phyloP scores from a whole-genome alignment of 2,888 invertebrate species.

The Chloroclysta siterata region DNA sequence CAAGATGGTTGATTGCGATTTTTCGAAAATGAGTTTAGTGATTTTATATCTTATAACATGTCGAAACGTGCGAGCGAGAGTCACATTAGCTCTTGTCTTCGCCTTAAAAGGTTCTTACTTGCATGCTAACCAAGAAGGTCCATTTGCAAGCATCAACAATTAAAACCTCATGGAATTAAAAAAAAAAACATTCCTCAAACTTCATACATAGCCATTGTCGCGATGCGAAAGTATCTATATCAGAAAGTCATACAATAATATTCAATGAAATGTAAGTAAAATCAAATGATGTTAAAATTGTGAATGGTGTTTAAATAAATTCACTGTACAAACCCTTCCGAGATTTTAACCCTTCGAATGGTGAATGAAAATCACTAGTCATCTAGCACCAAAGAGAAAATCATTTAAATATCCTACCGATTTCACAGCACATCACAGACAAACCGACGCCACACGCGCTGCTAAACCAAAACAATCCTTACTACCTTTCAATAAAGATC shows the following conservation, averaged over 20 bases:
- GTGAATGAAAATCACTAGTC: slow-evolving; percentile 29
- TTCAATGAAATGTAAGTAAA: slow-evolving; percentile 8
- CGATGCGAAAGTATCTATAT: neutral
- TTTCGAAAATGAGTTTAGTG: too few relatives aligned
- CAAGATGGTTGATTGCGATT: too few relatives aligned
- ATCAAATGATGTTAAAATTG: slow-evolving; percentile 11
- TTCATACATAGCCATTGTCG: too few relatives aligned
- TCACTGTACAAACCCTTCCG: slow-evolving; percentile 3
- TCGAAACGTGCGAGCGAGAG: too few relatives aligned
- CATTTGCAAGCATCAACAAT: too few relatives aligned
- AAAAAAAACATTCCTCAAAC: too few relatives aligned
- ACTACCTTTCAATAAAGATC: slow-evolving; percentile 44
- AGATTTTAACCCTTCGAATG: slow-evolving; percentile 26
- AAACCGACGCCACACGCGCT: slow-evolving; percentile 59
- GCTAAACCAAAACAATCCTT: slow-evolving; percentile 44
- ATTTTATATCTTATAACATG: too few relatives aligned
- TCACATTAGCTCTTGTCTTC: too few relatives aligned
- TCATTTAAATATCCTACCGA: slow-evolving; percentile 47
- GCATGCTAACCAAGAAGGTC: too few relatives aligned
- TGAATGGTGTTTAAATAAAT: neutral
- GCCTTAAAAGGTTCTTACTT: too few relatives aligned
- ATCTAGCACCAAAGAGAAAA: slow-evolving; percentile 54
- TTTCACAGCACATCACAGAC: slow-evolving; percentile 56
- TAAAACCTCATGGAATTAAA: too few relatives aligned
- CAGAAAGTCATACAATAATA: neutral